Conservation (phyloP, 2,797 vertebrate species). For the Aselliscus stoliczkanus region DNA sequence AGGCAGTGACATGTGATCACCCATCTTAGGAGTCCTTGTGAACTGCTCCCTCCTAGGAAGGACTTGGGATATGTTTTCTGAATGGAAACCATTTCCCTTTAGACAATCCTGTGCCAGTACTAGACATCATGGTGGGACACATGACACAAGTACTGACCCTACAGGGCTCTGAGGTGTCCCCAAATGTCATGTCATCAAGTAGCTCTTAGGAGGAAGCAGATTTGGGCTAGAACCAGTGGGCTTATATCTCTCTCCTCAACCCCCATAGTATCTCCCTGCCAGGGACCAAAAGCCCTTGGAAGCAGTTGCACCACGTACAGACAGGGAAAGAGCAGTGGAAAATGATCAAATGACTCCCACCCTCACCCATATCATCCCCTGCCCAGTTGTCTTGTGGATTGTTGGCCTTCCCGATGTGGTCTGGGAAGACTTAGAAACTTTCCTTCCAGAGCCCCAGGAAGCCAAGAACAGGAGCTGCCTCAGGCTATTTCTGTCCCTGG, state of each 20-base stretch:
- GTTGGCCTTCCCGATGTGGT: slow-evolving; percentile 21
- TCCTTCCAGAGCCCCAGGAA: slow-evolving; percentile 40
- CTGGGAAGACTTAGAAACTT: slow-evolving; percentile 38
- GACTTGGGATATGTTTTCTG: not conserved
- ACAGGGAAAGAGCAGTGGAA: not conserved
- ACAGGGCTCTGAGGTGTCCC: no score
- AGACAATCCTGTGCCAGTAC: not conserved
- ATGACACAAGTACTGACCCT: no score
- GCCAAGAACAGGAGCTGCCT: slow-evolving; percentile 50
- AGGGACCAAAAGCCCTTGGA: not conserved
- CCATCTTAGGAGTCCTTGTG: no score
- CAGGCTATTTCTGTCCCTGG: slow-evolving; percentile 46
- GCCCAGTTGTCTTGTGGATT: not conserved
- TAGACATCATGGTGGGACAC: not conserved
- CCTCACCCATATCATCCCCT: not conserved
- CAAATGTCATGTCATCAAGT: rapidly evolving
- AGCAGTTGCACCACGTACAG: not conserved
- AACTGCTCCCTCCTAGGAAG: not conserved
- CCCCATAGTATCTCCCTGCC: not conserved
- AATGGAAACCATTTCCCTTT: not conserved
- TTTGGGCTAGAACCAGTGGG: not conserved
- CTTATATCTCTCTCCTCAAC: not conserved
- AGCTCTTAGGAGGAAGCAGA: not conserved
- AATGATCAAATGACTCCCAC: not conserved
- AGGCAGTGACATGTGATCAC: not conserved